Percentiles rank a stretch among this genome's conserved stretches.
Conservation (phyloP, 1,140 invertebrate genomes). For the Drosophila nannoptera region DNA sequence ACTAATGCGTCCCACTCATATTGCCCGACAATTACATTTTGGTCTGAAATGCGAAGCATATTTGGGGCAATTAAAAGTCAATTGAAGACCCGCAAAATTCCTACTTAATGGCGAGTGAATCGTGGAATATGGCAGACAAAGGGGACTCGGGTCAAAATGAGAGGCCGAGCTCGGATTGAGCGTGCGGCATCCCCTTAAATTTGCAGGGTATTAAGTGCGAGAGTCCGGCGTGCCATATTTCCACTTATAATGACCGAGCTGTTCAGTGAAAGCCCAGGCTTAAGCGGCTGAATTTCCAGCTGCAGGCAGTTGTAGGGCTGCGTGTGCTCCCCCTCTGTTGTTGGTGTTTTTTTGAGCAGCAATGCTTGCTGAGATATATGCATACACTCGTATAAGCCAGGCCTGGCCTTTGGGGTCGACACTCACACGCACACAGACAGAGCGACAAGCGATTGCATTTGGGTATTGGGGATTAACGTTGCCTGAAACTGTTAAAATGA, state of each 20-base stretch:
- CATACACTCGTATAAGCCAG: not conserved
- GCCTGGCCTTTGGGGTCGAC: constrained; percentile 50
- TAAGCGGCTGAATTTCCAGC: constrained; percentile 24
- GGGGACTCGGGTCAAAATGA: no score
- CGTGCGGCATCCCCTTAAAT: not conserved
- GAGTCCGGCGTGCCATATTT: not conserved
- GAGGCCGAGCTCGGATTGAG: not conserved
- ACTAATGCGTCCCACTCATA: constrained; percentile 41
- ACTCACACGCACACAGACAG: constrained; percentile 25
- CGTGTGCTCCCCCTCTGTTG: constrained; percentile 21
- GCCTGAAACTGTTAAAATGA: constrained; percentile 74
- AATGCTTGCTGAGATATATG: constrained; percentile 54
- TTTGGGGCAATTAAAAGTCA: constrained; percentile 62
- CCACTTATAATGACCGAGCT: constrained; percentile 15
- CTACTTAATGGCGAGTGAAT: constrained; percentile 22
- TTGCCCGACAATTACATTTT: constrained; percentile 42
- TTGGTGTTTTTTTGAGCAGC: constrained; percentile 4
- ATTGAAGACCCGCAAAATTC: constrained; percentile 39
- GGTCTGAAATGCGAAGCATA: constrained; percentile 32
- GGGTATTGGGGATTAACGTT: constrained; percentile 76
- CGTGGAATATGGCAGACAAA: constrained; percentile 1
- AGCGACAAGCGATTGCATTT: constrained; percentile 71
- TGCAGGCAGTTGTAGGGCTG: constrained; percentile 45
- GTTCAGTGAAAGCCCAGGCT: constrained; percentile 20
- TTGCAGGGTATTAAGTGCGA: not conserved